A percentile compares a stretch with the other conserved stretches of the same genome.
Evolutionary conservation across 2,888 invertebrate species (phyloP).

Genomic region (Entomobrya proxima): DNA sequence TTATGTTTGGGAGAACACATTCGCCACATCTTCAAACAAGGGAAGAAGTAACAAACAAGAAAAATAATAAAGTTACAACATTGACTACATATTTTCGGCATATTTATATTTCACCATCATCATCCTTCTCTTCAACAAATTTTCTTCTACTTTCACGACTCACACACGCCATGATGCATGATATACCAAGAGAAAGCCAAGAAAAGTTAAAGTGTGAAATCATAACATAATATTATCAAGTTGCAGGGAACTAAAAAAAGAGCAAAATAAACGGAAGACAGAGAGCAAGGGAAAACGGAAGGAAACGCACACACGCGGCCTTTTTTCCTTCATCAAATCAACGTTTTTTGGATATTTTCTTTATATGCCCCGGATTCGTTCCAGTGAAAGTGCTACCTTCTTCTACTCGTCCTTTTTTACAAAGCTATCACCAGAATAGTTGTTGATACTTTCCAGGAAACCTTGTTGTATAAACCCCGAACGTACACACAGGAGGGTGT

Average conservation of each 20-base stretch:
- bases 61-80: slow-evolving; percentile 50
- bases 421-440: neutral
- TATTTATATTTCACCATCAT: slow-evolving; percentile 51
- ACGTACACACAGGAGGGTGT: neutral
- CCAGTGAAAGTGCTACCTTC: neutral
- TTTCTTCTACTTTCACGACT: slow-evolving; percentile 13
- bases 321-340: slow-evolving; percentile 25
- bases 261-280: slow-evolving; percentile 6
- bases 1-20: slow-evolving; percentile 55
- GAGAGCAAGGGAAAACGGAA: neutral
- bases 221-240: slow-evolving; percentile 50
- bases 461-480: neutral
- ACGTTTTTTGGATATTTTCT: slow-evolving; percentile 17
- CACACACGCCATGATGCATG: neutral
- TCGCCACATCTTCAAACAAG: slow-evolving; percentile 12
- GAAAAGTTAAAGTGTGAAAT: slow-evolving; percentile 62
- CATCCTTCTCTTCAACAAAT: slow-evolving; percentile 19
- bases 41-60: slow-evolving; percentile 13
- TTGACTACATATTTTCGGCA: slow-evolving; percentile 56
- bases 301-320: neutral
- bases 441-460: slow-evolving; percentile 17
- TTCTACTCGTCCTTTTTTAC: too few relatives aligned
- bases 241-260: slow-evolving; percentile 14
- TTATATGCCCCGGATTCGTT: neutral
- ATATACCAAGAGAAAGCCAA: neutral